Evolutionary conservation across 2,888 invertebrate species (phyloP).

Genomic region (Dryobotodes eremita): DNA sequence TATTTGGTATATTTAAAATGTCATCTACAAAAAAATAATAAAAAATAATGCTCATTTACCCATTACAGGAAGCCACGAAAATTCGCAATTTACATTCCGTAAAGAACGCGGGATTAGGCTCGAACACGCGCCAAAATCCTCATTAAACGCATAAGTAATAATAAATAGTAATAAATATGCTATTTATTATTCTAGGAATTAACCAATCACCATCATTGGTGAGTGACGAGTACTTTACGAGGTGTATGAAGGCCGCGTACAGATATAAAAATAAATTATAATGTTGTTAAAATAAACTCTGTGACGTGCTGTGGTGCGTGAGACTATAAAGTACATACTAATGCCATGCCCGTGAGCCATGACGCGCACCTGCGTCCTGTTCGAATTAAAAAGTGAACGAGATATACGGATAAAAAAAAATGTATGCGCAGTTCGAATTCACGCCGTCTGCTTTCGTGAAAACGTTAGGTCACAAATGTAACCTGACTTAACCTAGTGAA

Average conservation of each 20-base stretch:
- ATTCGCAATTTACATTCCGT: conserved; percentile 40
- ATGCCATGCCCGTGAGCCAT: conserved; percentile 7
- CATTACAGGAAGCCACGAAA: conserved; percentile 20
- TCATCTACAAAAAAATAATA: neutral
- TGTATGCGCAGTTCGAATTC: too few species aligned
- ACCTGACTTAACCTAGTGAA: too few species aligned
- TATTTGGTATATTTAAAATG: neutral
- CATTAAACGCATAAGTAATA: conserved; percentile 53
- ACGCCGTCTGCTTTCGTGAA: too few species aligned
- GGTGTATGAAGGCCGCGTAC: conserved; percentile 59
- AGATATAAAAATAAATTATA: conserved; percentile 66
- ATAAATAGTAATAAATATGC: conserved; percentile 61
- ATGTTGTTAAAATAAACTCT: conserved; percentile 59
- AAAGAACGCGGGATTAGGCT: conserved; percentile 50
- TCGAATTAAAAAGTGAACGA: conserved; percentile 46
- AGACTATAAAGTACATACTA: conserved; percentile 3
- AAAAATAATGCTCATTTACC: conserved; percentile 5
- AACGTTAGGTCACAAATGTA: too few species aligned
- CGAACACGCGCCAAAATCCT: conserved; percentile 42
- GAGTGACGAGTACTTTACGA: conserved; percentile 67
- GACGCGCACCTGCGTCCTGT: conserved; percentile 46
- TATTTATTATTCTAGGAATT: conserved; percentile 67
- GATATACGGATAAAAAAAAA: neutral
- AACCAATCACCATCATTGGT: conserved; percentile 56
- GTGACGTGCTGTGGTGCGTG: conserved; percentile 36